phyloP scores from a whole-genome alignment of 2,113 vertebrate species.

The Peromyscus californicus region DNA sequence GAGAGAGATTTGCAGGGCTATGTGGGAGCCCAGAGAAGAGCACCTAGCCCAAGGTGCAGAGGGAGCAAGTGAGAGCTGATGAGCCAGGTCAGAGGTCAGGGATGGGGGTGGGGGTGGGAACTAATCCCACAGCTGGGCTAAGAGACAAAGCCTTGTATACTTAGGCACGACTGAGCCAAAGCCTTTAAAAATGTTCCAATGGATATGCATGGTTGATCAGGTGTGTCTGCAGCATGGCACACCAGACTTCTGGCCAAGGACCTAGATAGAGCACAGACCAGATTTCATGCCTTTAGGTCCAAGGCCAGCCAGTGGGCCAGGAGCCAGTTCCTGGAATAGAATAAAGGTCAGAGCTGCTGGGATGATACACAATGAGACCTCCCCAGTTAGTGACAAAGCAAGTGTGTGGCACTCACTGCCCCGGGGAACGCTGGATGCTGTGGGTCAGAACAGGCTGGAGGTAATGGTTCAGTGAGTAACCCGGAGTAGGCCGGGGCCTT shows the following conservation, averaged over 20 bases:
- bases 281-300: conserved; percentile 1
- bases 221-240: not conserved
- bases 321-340: not conserved
- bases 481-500: not conserved
- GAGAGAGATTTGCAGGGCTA: no score
- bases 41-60: not conserved
- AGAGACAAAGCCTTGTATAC: not conserved
- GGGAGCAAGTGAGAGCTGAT: not conserved
- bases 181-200: not conserved
- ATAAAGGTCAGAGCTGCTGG: not conserved
- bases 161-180: not conserved
- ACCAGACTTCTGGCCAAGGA: conserved; percentile 15
- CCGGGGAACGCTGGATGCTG: not conserved
- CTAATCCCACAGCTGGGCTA: not conserved
- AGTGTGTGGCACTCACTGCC: not conserved
- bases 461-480: not conserved
- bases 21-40: not conserved
- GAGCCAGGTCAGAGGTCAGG: not conserved
- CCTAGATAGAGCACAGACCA: not conserved
- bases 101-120: not conserved
- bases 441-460: not conserved
- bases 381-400: not conserved
- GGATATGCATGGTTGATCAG: not conserved
- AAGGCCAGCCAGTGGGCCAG: not conserved
- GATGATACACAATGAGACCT: not conserved